Base-by-base conservation (phyloP, 1,140 invertebrate species). In the Drosophila insularis region DNA sequence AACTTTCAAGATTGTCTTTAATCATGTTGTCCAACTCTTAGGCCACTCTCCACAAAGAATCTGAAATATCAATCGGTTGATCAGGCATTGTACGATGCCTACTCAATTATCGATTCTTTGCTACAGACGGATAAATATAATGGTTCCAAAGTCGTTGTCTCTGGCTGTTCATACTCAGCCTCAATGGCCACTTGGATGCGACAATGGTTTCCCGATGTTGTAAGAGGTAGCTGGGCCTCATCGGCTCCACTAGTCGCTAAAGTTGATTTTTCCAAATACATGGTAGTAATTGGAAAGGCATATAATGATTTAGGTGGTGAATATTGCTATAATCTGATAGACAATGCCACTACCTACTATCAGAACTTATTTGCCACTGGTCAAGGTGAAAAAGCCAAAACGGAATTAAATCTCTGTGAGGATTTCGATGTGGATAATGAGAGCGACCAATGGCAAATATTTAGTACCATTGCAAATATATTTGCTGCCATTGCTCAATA, bases 101-200 rank as follows among this genome's bases (percentile, higher is more conserved):
- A 95, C 1, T 93, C 94, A 80, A 96, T 97, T 72, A 95, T 96
- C 31, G 76, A 92, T 6, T 92, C 91, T 27, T 91, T 94, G 2
- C 95, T 95, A 72, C 71, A 92, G 10, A 71, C 79, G 21, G 73
- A 82, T 8, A 90, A 90, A 11, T 77, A 94, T 39, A 80, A 79
- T 37, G 60, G 89, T 21, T 90, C 91, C 0, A 89, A 89, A 53
- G 86, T 92, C 0, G 81, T 96, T 58, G 92, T 95, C n/a, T 94
- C 95, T 71, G 97, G 97, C 21, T 96, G 96, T 21, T 97, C 96
- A 5, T 98, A 98, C 81, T 94, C 96, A n/a, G 96, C 95, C 63
- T 94, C 94, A 27, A 94, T 97, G 92, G 95, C 95, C 10, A 93
- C 95, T 10, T 97, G 96, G 96, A 94, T 95, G 50, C 93, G 96